These are phyloP conservation scores for Otolemur crassicaudatus DNA, from an alignment of 2,797 vertebrate genomes.

Conservation along the genomic window DNA sequence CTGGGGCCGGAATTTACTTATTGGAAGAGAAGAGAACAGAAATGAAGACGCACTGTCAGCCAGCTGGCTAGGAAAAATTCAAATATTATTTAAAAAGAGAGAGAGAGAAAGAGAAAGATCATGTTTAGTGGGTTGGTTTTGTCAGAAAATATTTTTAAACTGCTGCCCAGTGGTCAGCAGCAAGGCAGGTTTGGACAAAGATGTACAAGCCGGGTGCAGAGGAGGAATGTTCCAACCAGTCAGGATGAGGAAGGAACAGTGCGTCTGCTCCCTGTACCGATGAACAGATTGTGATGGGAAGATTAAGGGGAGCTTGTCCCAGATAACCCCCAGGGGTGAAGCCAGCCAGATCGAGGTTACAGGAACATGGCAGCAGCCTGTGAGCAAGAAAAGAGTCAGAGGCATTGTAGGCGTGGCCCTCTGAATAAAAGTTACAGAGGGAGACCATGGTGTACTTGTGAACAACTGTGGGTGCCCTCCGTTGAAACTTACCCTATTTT, in stretches of 20 bases:
- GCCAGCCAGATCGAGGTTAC: neutral
- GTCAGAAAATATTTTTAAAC: conserved; percentile 38
- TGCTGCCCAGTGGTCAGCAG: neutral
- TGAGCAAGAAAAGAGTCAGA: neutral
- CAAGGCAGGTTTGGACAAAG: neutral
- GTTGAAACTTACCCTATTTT: neutral
- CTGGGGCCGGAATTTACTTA: neutral
- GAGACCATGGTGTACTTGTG: accelerated
- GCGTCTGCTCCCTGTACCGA: neutral
- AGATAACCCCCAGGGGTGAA: neutral
- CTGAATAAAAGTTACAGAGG: neutral
- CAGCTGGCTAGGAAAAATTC: neutral
- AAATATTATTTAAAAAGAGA: neutral
- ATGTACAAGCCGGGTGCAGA: neutral
- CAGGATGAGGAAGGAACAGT: neutral
- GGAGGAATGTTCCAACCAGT: neutral
- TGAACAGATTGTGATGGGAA: neutral
- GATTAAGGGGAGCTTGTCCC: neutral
- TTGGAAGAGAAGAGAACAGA: neutral
- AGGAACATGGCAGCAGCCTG: neutral
- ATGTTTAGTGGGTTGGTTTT: neutral
- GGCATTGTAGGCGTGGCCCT: neutral
- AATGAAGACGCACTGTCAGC: neutral
- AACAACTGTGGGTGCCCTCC: neutral
- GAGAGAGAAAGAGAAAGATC: neutral